Evolutionary conservation across 2,113 vertebrate genomes (phyloP).

Genomic region (Megaptera novaeangliae): DNA sequence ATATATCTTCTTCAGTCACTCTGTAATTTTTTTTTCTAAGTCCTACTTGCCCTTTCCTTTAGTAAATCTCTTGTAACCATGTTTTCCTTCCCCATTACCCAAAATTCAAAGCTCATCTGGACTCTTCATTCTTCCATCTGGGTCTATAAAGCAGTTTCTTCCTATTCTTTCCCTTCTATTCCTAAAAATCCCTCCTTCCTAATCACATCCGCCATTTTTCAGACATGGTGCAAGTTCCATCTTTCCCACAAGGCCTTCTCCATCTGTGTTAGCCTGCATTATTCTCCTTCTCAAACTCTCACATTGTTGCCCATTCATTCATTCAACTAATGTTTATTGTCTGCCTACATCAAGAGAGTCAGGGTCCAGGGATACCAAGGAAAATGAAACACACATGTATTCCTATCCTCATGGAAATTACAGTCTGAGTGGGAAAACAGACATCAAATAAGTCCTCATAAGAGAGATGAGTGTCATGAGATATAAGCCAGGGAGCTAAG

Average conservation of each 20-base stretch:
- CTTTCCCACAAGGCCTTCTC: neutral
- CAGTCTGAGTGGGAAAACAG: neutral
- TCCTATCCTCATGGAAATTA: neutral
- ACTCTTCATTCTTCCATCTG: neutral
- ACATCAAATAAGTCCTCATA: neutral
- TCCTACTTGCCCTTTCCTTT: slow-evolving; percentile 10
- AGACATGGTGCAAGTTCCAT: neutral
- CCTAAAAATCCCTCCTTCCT: neutral
- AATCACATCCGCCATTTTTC: neutral
- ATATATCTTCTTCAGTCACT: neutral
- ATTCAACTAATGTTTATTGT: neutral
- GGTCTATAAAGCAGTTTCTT: neutral
- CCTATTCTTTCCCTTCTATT: neutral
- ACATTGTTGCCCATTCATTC: neutral
- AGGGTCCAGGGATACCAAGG: neutral
- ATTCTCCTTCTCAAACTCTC: neutral
- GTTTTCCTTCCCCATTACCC: neutral
- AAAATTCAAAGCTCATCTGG: slow-evolving; percentile 21
- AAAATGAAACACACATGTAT: neutral
- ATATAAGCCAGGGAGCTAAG: neutral
- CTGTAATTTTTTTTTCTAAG: neutral
- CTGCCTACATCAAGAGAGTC: neutral
- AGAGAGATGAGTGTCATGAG: neutral
- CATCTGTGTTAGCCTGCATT: neutral
- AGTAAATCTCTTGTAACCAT: neutral